These are phyloP conservation scores for Panthera leo DNA, from an alignment of 2,113 vertebrate genomes.

Conservation along the genomic window DNA sequence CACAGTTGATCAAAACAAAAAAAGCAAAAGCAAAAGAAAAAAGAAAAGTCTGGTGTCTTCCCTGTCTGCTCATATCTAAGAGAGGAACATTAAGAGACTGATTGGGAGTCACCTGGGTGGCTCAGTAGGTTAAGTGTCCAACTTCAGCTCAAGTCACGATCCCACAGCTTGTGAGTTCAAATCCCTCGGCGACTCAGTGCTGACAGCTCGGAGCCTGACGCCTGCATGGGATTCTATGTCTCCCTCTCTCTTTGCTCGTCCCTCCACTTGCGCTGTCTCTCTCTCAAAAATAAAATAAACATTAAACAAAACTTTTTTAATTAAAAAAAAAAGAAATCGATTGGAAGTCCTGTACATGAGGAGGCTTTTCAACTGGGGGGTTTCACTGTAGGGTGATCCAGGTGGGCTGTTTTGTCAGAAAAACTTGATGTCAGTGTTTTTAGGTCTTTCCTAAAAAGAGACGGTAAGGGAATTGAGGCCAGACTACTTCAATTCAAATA, in stretches of 20 bases:
- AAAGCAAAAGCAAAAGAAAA: background rate
- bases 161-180: too few relatives aligned
- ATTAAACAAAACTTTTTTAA: too few relatives aligned
- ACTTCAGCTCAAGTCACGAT: too few relatives aligned
- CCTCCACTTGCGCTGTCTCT: too few relatives aligned
- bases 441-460: background rate
- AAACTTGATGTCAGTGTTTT: background rate
- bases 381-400: background rate
- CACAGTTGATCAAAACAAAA: background rate
- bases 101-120: background rate
- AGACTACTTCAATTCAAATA: background rate
- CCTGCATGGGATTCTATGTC: too few relatives aligned
- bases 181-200: too few relatives aligned
- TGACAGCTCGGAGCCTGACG: too few relatives aligned
- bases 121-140: too few relatives aligned
- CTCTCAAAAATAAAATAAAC: too few relatives aligned
- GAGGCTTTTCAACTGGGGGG: background rate
- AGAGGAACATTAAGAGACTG: background rate
- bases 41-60: background rate
- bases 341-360: background rate
- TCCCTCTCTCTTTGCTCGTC: too few relatives aligned
- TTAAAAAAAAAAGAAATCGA: too few relatives aligned
- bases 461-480: background rate
- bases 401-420: background rate
- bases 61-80: background rate